Evolutionary conservation across 1,140 invertebrate species (phyloP), one percentile per base, ranked within the genome.

Genomic region (Agrilus planipennis): DNA sequence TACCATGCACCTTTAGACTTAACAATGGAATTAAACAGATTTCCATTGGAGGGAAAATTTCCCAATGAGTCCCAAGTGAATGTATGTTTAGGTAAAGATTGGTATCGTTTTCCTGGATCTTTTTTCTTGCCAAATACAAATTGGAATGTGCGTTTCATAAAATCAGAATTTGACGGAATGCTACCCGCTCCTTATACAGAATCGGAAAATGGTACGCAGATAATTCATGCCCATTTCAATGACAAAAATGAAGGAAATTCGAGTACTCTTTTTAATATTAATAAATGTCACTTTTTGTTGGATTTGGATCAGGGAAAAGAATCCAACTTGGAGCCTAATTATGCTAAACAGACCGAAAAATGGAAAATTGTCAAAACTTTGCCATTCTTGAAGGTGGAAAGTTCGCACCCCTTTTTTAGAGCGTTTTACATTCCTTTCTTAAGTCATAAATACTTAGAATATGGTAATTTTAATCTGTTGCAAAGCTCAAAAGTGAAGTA

Each of bases 21-120:
- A n/a, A 83, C 89, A 60, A 77, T 84, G 61, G 80, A 89, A 64
- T 62, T 86, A 2, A 79, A 84, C 55, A 72, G 76, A 44, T 63
- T 81, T 42, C 67, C 76, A 11, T 57, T 62, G 0, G 71, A 75
- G 39, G 65, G 72, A 16, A 66, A 67, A 34, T 50, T 78, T 34
- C 63, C 72, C 4, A 60, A 71, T n/a, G 68, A 72, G 38, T 59
- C 69, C 20, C 66, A 76, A 36, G 75, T 84, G 3, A 87, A 87
- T 49, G 76, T 99, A 6, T 99, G 95, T 63, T 76, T 92, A 50
- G 94, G 92, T 10, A 98, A 98, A 70, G 95, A 99, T 55, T 99
- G 95, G 95, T 77, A 99, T 64, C 71, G 95, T 25, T 99, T 87
- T 62, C 93, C 95, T 0, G 85, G 83, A 20, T 89, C 84, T 40